phyloP scores from a whole-genome alignment of 2,113 vertebrate genomes.

The Nansenia antarctica region DNA sequence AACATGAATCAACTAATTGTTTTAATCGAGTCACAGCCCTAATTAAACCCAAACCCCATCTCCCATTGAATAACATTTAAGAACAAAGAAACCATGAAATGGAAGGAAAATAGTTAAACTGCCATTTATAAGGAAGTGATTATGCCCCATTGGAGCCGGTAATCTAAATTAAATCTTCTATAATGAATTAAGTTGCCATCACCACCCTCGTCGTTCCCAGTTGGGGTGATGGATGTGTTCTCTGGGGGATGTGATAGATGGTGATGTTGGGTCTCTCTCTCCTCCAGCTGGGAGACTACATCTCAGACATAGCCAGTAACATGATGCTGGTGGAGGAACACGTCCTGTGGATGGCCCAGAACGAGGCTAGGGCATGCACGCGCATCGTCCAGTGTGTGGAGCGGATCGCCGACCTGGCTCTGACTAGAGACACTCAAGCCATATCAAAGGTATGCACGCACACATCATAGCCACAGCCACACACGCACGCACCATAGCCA shows the following conservation, averaged over 20 bases:
- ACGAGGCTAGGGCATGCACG: slow-evolving; percentile 84
- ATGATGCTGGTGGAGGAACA: slow-evolving; percentile 89
- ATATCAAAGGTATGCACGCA: slow-evolving; percentile 82
- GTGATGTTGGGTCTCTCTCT: slow-evolving; percentile 36
- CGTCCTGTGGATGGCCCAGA: slow-evolving; percentile 89
- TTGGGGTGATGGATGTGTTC: slow-evolving; percentile 58
- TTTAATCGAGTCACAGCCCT: too few species aligned
- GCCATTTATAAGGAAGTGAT: slow-evolving; percentile 61
- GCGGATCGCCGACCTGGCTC: slow-evolving; percentile 76
- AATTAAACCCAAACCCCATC: neutral
- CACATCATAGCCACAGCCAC: neutral
- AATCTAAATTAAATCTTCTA: slow-evolving; percentile 76
- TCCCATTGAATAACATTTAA: slow-evolving; percentile 21
- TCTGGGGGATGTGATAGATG: slow-evolving; percentile 53
- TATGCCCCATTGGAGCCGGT: slow-evolving; percentile 53
- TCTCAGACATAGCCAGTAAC: slow-evolving; percentile 87
- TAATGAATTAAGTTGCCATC: slow-evolving; percentile 67
- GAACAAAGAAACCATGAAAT: slow-evolving; percentile 56
- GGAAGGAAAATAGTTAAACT: slow-evolving; percentile 61
- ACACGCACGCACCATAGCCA: neutral
- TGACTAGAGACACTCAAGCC: slow-evolving; percentile 71
- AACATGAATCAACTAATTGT: too few species aligned
- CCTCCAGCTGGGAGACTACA: slow-evolving; percentile 78
- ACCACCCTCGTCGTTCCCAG: slow-evolving; percentile 53
- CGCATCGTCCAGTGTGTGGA: slow-evolving; percentile 88